These are phyloP conservation scores for Alectoris magna DNA, from an alignment of 2,797 vertebrate genomes.

Conservation along the genomic window DNA sequence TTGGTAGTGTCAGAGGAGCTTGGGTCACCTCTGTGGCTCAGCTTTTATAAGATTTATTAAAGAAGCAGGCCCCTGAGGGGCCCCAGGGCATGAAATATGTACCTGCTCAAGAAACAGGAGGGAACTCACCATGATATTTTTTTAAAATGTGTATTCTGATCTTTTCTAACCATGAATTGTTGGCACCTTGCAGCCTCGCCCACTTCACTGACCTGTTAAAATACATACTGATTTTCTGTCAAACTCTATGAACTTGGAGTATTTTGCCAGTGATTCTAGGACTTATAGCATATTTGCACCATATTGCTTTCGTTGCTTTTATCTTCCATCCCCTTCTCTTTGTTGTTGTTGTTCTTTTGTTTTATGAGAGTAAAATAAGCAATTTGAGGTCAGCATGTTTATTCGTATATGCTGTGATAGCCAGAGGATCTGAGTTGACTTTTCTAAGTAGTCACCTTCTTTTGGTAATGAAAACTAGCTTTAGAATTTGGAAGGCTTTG, in stretches of 20 bases:
- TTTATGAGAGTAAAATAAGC: neutral
- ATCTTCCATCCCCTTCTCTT: accelerated
- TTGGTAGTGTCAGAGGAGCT: neutral
- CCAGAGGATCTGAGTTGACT: neutral
- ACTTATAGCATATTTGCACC: neutral
- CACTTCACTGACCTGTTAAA: neutral
- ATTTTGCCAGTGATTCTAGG: neutral
- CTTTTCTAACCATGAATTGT: neutral
- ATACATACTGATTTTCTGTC: neutral
- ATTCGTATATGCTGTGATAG: neutral
- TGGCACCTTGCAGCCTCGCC: neutral
- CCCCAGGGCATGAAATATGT: neutral
- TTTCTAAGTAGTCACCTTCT: neutral
- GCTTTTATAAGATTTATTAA: neutral
- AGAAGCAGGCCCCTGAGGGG: neutral
- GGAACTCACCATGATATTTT: neutral
- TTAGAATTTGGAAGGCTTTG: neutral
- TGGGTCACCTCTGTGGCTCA: neutral
- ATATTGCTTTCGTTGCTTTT: neutral
- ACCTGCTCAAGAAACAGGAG: neutral
- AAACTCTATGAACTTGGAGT: neutral
- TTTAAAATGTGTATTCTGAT: neutral
- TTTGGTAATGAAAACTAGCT: neutral
- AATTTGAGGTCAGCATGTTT: neutral
- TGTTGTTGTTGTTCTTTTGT: neutral